Base-by-base conservation (phyloP, 2,888 invertebrate species). In the Brachypalpus laphriformis region DNA sequence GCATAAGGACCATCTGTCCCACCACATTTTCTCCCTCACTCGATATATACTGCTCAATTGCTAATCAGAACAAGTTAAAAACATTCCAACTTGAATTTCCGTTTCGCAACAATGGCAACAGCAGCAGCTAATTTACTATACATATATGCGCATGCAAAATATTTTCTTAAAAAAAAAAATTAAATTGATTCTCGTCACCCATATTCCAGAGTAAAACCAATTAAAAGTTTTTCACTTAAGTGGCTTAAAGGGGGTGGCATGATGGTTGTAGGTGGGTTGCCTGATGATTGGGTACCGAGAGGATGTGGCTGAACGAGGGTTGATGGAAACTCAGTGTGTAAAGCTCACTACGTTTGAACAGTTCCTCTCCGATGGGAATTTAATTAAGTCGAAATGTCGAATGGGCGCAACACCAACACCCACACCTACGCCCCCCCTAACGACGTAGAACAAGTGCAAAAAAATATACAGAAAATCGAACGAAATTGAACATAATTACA, bases 141-240 rank as follows among this genome's bases (percentile, higher is more conserved):
- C n/a, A n/a, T n/a, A 77, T 72, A 82, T 72, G 77, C 77, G 77
- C 65, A 82, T 82, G 82, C 76, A 82, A 82, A 82, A 59, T 72
- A 54, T 66, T 59, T 25, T 40, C n/a, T 9, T 45, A 47, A 45
- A 45, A 34, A 31, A 6, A 0, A 74, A 61, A 40, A 74, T 45
- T 40, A 72, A 83, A 83, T 85, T 85, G 80, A 85, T 85, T 81
- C 75, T 57, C 85, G 65, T 57, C 63, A 49, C 68, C 68, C 74
- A 80, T 81, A 81, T 71, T 85, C 71, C 57, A 47, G 66, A 85
- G 75, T 76, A 81, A 85, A 85, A 81, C 81, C 85, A 85, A 85
- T 85, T 81, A 85, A 85, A 81, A 85, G 81, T 85, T 85, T 85
- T 85, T 85, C 81, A 81, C 85, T 85, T 85, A 81, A 85, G 81